Conservation (phyloP, 2,797 vertebrate species). For the Acipenser ruthenus region DNA sequence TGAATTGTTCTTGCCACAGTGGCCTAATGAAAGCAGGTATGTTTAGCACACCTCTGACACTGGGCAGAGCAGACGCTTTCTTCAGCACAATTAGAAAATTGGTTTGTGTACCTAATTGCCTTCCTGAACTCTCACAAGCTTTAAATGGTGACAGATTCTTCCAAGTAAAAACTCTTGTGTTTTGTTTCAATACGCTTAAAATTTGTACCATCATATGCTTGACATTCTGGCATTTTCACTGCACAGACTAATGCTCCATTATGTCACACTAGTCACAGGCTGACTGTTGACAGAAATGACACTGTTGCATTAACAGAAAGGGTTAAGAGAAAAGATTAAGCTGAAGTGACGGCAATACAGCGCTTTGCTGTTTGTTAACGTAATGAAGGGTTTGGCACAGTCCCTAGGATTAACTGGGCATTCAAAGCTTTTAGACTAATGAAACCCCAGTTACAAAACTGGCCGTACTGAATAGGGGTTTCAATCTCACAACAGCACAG, state of each 20-base stretch:
- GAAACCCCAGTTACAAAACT: too few relatives aligned
- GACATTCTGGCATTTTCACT: background rate
- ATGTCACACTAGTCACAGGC: background rate
- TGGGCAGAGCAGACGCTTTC: background rate
- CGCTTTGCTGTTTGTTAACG: too few relatives aligned
- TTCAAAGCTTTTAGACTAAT: too few relatives aligned
- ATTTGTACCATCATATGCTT: background rate
- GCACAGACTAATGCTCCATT: background rate
- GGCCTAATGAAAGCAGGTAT: background rate
- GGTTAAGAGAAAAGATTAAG: background rate
- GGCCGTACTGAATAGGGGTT: too few relatives aligned
- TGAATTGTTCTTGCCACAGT: too few relatives aligned
- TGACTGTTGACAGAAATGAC: background rate
- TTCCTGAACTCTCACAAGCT: background rate
- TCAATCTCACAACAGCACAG: too few relatives aligned
- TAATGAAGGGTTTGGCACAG: too few relatives aligned
- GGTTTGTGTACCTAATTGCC: background rate
- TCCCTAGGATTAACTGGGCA: too few relatives aligned
- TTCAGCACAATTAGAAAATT: background rate
- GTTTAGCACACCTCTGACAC: background rate
- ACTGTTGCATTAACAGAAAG: background rate
- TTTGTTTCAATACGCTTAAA: background rate
- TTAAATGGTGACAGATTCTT: background rate
- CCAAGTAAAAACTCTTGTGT: background rate
- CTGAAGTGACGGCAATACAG: too few relatives aligned